phyloP scores from a whole-genome alignment of 2,113 vertebrate species.

The Lipotes vexillifer region DNA sequence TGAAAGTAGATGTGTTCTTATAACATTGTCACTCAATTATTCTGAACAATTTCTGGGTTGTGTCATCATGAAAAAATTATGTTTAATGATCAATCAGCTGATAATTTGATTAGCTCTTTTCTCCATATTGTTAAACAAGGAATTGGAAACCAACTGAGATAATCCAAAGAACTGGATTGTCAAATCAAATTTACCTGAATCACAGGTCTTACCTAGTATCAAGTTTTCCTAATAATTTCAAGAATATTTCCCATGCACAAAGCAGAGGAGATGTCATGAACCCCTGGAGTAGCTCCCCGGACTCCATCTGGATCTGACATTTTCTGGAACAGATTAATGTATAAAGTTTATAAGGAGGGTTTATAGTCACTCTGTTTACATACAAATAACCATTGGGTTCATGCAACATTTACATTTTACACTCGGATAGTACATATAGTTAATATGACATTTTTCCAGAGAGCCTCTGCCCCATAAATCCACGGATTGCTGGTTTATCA shows the following conservation, averaged over 20 bases:
- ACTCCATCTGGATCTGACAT: background rate
- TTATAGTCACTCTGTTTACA: background rate
- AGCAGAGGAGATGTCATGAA: background rate
- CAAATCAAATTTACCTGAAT: background rate
- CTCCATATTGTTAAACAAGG: background rate
- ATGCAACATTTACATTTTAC: background rate
- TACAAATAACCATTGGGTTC: background rate
- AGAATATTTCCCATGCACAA: background rate
- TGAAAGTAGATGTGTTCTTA: background rate
- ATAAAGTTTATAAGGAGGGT: background rate
- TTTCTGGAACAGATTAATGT: background rate
- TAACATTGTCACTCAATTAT: background rate
- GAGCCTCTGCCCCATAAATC: background rate
- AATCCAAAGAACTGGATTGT: background rate
- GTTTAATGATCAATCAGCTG: background rate
- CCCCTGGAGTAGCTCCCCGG: too few species aligned
- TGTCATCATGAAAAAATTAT: background rate
- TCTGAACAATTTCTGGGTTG: background rate
- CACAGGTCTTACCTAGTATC: background rate
- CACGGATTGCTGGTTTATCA: too few species aligned
- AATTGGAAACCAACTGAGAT: background rate
- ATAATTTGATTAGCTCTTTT: background rate
- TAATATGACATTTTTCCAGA: background rate
- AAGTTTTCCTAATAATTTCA: background rate
- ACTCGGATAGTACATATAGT: background rate